phyloP scores from a whole-genome alignment of 2,888 invertebrate genomes.

The Brassicogethes aeneus region DNA sequence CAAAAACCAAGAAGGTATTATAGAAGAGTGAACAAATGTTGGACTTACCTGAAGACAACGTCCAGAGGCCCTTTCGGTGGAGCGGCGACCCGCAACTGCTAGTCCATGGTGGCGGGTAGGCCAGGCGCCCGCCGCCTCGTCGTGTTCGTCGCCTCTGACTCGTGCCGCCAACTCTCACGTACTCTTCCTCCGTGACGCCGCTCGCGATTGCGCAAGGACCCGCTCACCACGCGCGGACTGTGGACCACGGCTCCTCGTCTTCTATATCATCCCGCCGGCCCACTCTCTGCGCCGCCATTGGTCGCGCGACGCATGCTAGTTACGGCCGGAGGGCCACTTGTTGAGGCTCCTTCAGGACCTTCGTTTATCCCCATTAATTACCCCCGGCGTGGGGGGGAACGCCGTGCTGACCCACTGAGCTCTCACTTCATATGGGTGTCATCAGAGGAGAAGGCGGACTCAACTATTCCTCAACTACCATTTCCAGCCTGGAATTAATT shows the following conservation, averaged over 20 bases:
- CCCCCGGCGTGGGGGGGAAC: neutral
- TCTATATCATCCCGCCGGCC: constrained; percentile 35
- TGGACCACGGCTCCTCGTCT: constrained; percentile 27
- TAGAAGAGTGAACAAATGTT: constrained; percentile 9
- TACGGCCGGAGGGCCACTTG: constrained; percentile 27
- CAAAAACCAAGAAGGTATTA: constrained; percentile 2
- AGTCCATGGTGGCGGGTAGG: constrained; percentile 33
- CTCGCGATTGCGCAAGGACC: constrained; percentile 34
- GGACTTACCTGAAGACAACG: constrained; percentile 34
- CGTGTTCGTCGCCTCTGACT: constrained; percentile 39
- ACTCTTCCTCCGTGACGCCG: constrained; percentile 14
- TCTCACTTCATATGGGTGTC: neutral
- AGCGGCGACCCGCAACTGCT: constrained; percentile 30
- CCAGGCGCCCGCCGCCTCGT: constrained; percentile 39
- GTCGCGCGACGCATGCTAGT: constrained; percentile 34
- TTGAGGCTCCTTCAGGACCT: constrained; percentile 17
- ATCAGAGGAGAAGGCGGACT: too few species aligned
- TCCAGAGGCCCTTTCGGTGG: constrained; percentile 33
- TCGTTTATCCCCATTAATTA: neutral
- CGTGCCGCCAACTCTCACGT: constrained; percentile 26
- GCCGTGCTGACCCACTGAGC: neutral
- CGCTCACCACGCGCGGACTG: constrained; percentile 33
- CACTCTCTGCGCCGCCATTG: constrained; percentile 29
- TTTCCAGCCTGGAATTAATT: too few species aligned
- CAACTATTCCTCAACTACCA: too few species aligned